phyloP scores from a whole-genome alignment of 2,797 vertebrate genomes.

The Epinephelus malabaricus region DNA sequence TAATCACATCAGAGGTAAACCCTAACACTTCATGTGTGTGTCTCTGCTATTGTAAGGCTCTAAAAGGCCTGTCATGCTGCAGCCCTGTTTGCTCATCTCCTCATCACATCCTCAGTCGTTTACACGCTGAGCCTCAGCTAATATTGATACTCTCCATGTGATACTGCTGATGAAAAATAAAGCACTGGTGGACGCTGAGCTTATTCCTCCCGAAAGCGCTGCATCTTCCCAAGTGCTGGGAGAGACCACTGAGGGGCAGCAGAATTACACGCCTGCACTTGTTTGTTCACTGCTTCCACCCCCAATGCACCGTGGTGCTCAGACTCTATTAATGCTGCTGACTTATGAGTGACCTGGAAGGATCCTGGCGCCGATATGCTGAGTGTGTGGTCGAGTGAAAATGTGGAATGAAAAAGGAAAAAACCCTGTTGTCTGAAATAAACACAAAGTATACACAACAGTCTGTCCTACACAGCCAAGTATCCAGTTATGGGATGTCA shows the following conservation, averaged over 20 bases:
- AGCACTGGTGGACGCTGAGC: constrained; percentile 7
- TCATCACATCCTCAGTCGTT: constrained; percentile 56
- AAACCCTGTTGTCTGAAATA: constrained; percentile 13
- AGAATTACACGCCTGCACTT: constrained; percentile 64
- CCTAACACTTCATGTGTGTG: constrained; percentile 14
- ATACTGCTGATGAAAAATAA: constrained; percentile 50
- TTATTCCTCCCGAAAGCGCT: constrained; percentile 1
- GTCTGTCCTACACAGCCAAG: not conserved
- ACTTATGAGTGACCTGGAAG: constrained; percentile 67
- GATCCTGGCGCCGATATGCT: constrained; percentile 36
- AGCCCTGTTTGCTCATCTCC: constrained; percentile 61
- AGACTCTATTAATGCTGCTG: constrained; percentile 68
- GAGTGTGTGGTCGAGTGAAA: constrained; percentile 35
- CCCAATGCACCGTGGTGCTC: constrained; percentile 50
- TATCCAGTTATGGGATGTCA: constrained; percentile 42
- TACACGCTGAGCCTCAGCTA: constrained; percentile 60
- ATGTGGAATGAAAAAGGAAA: constrained; percentile 6
- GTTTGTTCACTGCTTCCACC: constrained; percentile 34
- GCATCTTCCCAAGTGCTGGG: constrained; percentile 20
- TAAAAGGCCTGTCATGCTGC: constrained; percentile 50
- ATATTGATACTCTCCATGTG: constrained; percentile 66
- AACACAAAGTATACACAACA: constrained; percentile 22
- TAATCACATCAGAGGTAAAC: constrained; percentile 53
- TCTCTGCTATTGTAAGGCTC: constrained; percentile 6
- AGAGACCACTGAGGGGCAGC: constrained; percentile 80